Percentiles rank a stretch among this genome's conserved stretches.
Evolutionary conservation across 2,797 vertebrate species (phyloP).

Genomic region (Ceryle rudis): DNA sequence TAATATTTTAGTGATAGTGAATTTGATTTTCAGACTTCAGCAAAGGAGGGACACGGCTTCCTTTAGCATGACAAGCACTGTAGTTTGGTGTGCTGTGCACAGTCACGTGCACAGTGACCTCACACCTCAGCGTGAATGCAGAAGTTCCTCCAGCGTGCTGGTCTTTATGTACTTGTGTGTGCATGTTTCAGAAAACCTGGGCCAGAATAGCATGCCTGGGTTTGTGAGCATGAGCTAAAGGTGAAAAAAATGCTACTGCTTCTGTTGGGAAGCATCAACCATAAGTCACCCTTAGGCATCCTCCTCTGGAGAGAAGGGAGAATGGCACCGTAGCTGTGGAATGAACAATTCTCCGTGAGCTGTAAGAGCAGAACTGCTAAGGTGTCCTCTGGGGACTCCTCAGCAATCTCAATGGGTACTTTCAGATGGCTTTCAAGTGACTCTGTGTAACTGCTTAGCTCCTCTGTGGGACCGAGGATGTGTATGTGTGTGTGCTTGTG

Average conservation of each 20-base stretch:
- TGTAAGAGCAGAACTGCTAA: constrained; percentile 42
- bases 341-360: constrained; percentile 48
- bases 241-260: constrained; percentile 16
- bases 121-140: not conserved
- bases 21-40: not conserved
- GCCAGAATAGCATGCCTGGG: not conserved
- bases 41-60: not conserved
- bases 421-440: constrained; percentile 25
- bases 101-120: not conserved
- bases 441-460: not conserved
- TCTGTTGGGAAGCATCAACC: not conserved
- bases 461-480: not conserved
- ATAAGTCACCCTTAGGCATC: constrained; percentile 56
- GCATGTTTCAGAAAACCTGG: not conserved
- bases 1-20: not conserved
- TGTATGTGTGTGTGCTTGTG: too few relatives aligned
- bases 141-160: not conserved
- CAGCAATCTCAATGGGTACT: constrained; percentile 22
- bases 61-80: not conserved
- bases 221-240: not conserved
- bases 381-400: constrained; percentile 34
- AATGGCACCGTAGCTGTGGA: not conserved
- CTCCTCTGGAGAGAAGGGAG: constrained; percentile 4
- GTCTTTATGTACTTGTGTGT: not conserved
- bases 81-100: not conserved